Evolutionary conservation across 2,113 vertebrate species (phyloP).

Genomic region (Bubo bubo): DNA sequence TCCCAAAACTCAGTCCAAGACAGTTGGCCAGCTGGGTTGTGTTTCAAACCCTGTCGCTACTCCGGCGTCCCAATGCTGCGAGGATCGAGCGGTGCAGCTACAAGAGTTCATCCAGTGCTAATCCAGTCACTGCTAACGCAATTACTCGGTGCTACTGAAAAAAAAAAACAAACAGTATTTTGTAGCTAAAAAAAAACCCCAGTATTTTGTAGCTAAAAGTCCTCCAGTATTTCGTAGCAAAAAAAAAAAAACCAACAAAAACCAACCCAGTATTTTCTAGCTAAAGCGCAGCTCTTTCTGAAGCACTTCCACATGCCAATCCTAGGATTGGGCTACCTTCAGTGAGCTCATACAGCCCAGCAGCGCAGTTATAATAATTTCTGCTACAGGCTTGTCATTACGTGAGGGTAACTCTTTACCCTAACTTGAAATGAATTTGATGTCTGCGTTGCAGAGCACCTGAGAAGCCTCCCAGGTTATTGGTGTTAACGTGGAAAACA

Average conservation of each 20-base stretch:
- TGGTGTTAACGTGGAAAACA: neutral
- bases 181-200: no score
- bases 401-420: neutral
- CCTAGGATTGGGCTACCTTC: neutral
- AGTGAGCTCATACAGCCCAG: neutral
- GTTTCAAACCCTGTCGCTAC: neutral
- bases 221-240: no score
- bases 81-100: no score
- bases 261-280: no score
- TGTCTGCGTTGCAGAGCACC: neutral
- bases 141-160: rapidly evolving
- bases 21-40: rapidly evolving
- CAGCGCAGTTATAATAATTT: rapidly evolving
- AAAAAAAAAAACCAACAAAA: no score
- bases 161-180: no score
- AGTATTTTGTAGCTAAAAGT: no score
- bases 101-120: neutral
- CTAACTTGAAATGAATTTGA: neutral
- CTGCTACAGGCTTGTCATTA: neutral
- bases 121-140: neutral
- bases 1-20: neutral
- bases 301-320: rapidly evolving
- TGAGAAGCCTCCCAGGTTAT: neutral
- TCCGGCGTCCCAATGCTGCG: rapidly evolving
- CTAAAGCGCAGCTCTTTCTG: neutral